Evolutionary conservation across 2,888 invertebrate species (phyloP).

Genomic region (Drosophila antonietae): DNA sequence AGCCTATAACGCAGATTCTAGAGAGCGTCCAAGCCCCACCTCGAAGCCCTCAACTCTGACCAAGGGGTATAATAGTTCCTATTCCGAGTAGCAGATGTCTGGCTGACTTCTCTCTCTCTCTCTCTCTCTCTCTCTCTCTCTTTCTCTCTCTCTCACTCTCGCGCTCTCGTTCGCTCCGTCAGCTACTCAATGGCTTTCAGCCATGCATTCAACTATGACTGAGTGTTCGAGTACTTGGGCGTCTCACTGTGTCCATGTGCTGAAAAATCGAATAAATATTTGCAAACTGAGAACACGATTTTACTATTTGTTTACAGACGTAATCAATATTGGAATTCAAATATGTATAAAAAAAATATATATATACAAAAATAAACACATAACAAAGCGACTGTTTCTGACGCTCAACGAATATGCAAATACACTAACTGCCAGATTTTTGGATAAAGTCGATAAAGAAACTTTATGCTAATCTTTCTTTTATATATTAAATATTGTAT

Average conservation of each 20-base stretch:
- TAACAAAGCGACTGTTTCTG: constrained; percentile 1
- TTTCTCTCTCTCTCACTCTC: neutral
- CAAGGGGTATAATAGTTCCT: constrained; percentile 26
- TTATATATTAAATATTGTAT: no score
- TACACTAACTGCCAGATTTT: neutral
- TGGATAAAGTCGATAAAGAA: no score
- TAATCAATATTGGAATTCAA: constrained; percentile 64
- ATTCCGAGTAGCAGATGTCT: constrained; percentile 22
- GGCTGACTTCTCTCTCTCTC: neutral
- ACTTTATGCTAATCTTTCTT: no score
- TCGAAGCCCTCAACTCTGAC: constrained; percentile 8
- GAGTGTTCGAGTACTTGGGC: constrained; percentile 20
- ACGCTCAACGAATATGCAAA: neutral
- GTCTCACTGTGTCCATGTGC: constrained; percentile 33
- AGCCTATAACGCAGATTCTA: constrained; percentile 45
- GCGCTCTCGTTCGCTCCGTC: neutral
- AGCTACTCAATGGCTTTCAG: constrained; percentile 22
- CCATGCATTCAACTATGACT: constrained; percentile 16
- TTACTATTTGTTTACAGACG: constrained; percentile 75
- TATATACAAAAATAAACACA: neutral
- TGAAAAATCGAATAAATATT: constrained; percentile 66
- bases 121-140: neutral
- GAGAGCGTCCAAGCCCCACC: constrained; percentile 10
- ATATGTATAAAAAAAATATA: constrained; percentile 29
- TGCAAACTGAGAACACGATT: constrained; percentile 72